Percentiles rank a stretch among this genome's conserved stretches.
phyloP scores from a whole-genome alignment of 1,140 invertebrate genomes.

The Brachionus paranguensis region DNA sequence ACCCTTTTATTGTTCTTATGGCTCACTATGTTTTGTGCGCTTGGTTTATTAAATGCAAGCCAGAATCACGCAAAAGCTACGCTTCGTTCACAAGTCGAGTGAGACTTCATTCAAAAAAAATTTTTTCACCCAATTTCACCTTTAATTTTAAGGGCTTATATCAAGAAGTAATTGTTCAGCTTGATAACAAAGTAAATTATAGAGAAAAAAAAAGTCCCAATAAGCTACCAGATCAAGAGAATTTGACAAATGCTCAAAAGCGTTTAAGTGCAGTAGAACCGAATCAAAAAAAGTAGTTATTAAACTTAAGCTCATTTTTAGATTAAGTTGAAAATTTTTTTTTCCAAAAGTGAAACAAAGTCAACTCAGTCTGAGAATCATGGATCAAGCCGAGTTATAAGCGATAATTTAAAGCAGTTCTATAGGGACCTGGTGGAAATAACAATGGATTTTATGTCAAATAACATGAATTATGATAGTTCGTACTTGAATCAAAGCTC shows the following conservation, averaged over 20 bases:
- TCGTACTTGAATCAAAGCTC: neutral
- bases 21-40: constrained; percentile 36
- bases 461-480: constrained; percentile 17
- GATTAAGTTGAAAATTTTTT: neutral
- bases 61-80: constrained; percentile 28
- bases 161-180: constrained; percentile 27
- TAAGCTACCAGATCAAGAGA: neutral
- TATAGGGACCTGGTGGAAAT: constrained; percentile 11
- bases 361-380: neutral
- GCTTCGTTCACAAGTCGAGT: constrained; percentile 14
- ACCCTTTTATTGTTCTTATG: constrained; percentile 27
- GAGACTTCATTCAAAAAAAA: neutral
- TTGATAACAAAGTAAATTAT: neutral
- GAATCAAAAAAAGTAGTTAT: neutral
- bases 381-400: neutral
- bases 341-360: neutral
- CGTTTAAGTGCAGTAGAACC: neutral
- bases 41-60: constrained; percentile 35
- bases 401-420: neutral
- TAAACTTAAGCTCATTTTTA: neutral
- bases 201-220: constrained; percentile 2
- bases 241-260: neutral
- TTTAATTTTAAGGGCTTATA: neutral
- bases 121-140: neutral
- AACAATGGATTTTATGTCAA: constrained; percentile 37